phyloP scores from a whole-genome alignment of 1,140 invertebrate species.

The Pogonomyrmex barbatus region DNA sequence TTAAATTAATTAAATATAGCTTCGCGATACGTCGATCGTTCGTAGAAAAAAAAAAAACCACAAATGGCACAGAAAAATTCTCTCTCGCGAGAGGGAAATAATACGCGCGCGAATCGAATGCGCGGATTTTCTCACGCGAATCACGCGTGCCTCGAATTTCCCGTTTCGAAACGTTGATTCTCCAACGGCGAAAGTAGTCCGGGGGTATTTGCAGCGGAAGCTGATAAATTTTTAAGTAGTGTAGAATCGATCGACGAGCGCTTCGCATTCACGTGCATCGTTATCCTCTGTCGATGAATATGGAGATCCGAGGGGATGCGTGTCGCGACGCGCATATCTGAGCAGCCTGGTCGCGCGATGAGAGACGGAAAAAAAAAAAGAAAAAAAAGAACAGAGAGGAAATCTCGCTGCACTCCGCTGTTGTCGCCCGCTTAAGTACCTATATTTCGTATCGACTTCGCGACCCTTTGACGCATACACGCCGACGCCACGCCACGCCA shows the following conservation, averaged over 20 bases:
- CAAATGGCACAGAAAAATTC: too few species aligned
- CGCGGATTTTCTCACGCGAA: too few species aligned
- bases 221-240: conserved; percentile 6
- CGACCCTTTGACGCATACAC: neutral
- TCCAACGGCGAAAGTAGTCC: conserved; percentile 5
- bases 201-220: neutral
- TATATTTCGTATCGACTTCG: neutral
- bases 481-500: neutral
- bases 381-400: neutral
- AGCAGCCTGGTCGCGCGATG: neutral
- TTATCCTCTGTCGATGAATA: neutral
- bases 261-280: neutral
- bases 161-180: neutral
- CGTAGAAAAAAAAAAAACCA: too few species aligned
- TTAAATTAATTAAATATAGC: too few species aligned
- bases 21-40: too few species aligned
- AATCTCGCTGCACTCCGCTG: neutral
- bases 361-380: neutral
- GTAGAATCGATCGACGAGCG: neutral
- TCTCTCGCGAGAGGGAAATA: neutral
- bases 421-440: neutral
- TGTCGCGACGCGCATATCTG: neutral
- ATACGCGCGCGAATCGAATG: neutral
- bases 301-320: neutral
- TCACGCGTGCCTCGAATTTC: neutral